Conservation (phyloP, 2,888 invertebrate species). For the Acronicta alni region DNA sequence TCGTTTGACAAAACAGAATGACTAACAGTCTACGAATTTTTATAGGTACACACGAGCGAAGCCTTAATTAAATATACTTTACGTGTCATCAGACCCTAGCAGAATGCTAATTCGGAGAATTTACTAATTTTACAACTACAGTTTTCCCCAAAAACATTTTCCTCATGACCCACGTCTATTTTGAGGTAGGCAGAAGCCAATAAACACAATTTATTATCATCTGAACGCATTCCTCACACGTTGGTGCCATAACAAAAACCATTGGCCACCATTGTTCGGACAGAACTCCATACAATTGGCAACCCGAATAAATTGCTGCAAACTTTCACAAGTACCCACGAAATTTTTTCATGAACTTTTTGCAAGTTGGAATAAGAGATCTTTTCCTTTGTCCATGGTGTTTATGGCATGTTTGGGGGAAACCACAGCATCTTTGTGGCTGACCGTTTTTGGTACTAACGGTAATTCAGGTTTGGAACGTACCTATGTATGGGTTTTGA, state of each 20-base stretch:
- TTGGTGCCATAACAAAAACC: conserved; percentile 47
- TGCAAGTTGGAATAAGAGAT: conserved; percentile 17
- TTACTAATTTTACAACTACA: neutral
- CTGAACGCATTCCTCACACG: conserved; percentile 51
- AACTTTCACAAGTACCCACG: neutral
- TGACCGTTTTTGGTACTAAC: conserved; percentile 73
- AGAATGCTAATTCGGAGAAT: neutral
- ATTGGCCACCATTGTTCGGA: conserved; percentile 69
- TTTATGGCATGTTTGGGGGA: conserved; percentile 21
- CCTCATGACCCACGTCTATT: conserved; percentile 12
- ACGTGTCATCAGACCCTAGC: neutral
- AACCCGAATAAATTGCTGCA: conserved; percentile 60
- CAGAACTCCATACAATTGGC: conserved; percentile 58
- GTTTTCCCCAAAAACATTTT: conserved; percentile 6
- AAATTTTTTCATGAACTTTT: conserved; percentile 36
- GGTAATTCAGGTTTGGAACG: conserved; percentile 76
- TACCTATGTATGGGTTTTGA: conserved; percentile 52
- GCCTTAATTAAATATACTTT: neutral
- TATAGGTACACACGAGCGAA: neutral
- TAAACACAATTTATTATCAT: conserved; percentile 49
- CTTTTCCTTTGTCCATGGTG: conserved; percentile 3
- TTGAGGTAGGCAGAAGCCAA: conserved; percentile 32
- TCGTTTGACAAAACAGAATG: neutral
- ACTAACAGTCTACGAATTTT: neutral
- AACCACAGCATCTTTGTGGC: conserved; percentile 78